These are phyloP conservation scores for Galendromus occidentalis DNA, from an alignment of 1,140 invertebrate species.

Conservation along the genomic window DNA sequence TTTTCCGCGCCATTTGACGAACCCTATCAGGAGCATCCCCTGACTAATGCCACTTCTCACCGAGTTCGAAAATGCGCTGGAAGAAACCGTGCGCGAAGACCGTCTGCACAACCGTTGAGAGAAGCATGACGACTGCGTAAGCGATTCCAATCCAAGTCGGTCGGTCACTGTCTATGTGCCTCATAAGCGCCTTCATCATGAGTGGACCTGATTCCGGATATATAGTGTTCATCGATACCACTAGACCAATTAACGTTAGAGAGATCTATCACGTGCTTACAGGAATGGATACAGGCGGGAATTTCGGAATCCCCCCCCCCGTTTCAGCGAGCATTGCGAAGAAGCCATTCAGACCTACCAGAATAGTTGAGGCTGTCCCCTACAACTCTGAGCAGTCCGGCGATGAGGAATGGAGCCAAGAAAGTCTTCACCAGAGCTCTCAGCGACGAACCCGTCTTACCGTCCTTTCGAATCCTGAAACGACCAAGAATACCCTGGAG, in stretches of 20 bases:
- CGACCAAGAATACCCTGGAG: neutral
- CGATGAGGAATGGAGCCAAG: constrained; percentile 59
- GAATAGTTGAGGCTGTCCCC: constrained; percentile 69
- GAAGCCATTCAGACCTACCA: constrained; percentile 46
- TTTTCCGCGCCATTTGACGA: too few relatives aligned
- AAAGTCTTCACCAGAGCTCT: constrained; percentile 39
- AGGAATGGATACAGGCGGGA: neutral
- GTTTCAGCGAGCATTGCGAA: constrained; percentile 16
- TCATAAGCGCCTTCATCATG: neutral
- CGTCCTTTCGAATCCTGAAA: neutral
- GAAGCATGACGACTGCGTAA: constrained; percentile 40
- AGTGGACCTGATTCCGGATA: neutral
- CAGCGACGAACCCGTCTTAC: neutral
- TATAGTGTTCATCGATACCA: too few relatives aligned
- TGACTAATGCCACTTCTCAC: too few relatives aligned
- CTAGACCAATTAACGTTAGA: neutral
- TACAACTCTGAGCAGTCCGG: constrained; percentile 49
- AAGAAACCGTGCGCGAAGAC: constrained; percentile 72
- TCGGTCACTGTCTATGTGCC: constrained; percentile 25
- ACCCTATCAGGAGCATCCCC: too few relatives aligned
- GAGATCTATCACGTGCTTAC: neutral
- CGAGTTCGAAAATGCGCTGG: constrained; percentile 49
- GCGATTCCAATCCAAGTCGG: constrained; percentile 64
- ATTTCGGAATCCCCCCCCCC: neutral
- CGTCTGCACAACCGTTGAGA: constrained; percentile 31